Percentiles rank a stretch among this genome's conserved stretches.
Evolutionary conservation across 2,113 vertebrate species (phyloP).

Genomic region (Heloderma charlesbogerti): DNA sequence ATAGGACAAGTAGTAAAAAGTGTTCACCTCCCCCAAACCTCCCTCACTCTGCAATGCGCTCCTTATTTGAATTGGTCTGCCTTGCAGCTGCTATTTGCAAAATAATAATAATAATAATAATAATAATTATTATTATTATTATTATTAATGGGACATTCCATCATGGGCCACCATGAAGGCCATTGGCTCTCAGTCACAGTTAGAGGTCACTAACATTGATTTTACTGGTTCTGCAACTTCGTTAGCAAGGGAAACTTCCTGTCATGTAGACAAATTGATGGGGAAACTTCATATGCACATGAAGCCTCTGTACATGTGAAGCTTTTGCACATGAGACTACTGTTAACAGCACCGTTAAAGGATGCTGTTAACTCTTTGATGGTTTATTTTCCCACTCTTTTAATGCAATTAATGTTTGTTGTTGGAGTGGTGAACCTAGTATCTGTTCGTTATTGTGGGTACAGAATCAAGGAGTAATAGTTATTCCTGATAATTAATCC

Average conservation of each 20-base stretch:
- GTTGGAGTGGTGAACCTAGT: not conserved
- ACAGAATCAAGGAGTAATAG: not conserved
- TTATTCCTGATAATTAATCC: not conserved
- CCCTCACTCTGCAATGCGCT: not conserved
- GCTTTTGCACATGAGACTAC: not conserved
- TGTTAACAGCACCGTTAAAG: not conserved
- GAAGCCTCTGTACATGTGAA: no score
- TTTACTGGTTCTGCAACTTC: not conserved
- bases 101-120: no score
- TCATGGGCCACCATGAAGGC: no score
- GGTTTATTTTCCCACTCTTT: not conserved
- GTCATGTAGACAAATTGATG: not conserved
- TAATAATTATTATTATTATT: not conserved
- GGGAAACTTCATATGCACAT: not conserved
- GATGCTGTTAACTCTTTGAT: not conserved
- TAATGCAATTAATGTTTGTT: not conserved
- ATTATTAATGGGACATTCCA: not conserved
- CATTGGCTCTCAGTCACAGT: not conserved
- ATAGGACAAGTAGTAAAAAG: not conserved
- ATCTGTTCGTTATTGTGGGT: not conserved
- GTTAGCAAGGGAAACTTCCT: no score
- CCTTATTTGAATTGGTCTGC: not conserved
- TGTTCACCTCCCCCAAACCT: not conserved
- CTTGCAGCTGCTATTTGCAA: not conserved
- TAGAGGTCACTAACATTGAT: not conserved